Conservation (phyloP, 2,797 vertebrate species). For the Hylomyscus alleni region DNA sequence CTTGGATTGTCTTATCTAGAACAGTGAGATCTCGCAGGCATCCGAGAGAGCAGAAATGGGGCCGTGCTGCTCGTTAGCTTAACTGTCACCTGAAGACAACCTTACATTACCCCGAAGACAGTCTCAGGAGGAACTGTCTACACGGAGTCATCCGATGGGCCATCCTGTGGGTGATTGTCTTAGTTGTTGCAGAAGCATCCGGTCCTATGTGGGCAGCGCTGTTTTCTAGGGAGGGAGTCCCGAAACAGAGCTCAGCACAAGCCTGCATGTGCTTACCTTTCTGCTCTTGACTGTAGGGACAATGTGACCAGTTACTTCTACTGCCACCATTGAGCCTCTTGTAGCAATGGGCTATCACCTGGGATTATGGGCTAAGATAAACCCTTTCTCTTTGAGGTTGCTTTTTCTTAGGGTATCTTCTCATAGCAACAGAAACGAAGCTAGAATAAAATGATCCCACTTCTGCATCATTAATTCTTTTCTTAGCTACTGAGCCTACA, state of each 20-base stretch:
- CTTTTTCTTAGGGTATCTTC: background rate
- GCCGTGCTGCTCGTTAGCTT: background rate
- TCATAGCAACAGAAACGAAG: background rate
- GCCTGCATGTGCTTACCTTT: background rate
- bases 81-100: background rate
- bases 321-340: background rate
- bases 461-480: conserved; percentile 20
- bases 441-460: background rate
- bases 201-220: background rate
- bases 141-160: background rate
- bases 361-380: too few species aligned
- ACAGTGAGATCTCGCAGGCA: background rate
- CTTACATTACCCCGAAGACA: background rate
- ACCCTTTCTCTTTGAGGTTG: too few species aligned
- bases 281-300: too few species aligned
- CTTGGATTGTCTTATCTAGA: conserved; percentile 45
- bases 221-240: background rate
- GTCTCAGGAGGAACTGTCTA: background rate
- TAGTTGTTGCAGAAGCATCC: background rate
- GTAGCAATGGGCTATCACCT: background rate
- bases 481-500: background rate
- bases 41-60: background rate
- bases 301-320: background rate
- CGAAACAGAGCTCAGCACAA: too few species aligned
- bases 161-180: background rate